Evolutionary conservation across 2,797 vertebrate genomes (phyloP).

Genomic region (Bradypus variegatus): DNA sequence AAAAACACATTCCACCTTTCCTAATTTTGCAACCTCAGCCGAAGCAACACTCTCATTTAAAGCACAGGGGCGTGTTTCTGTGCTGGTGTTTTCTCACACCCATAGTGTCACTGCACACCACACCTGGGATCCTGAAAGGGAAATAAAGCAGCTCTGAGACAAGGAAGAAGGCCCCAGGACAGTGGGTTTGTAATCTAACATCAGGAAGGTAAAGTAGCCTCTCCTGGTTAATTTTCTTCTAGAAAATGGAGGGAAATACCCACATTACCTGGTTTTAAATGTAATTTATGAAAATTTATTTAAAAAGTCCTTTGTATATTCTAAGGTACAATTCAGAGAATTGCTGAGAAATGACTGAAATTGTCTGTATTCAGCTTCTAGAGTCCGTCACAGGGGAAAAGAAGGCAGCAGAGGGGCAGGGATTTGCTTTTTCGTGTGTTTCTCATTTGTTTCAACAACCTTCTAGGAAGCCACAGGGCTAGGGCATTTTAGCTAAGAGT

Average conservation of each 20-base stretch:
- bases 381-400: not conserved
- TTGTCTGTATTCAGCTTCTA: not conserved
- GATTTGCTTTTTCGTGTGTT: not conserved
- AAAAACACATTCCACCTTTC: not conserved
- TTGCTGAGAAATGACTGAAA: not conserved
- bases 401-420: not conserved
- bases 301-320: not conserved
- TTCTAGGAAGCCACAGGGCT: not conserved
- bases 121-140: not conserved
- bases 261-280: not conserved
- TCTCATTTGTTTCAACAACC: not conserved
- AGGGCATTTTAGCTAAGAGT: not conserved
- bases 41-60: not conserved
- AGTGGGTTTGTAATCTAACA: fast-evolving
- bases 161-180: not conserved
- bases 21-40: not conserved
- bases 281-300: not conserved
- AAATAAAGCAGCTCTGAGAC: not conserved
- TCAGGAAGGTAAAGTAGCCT: not conserved
- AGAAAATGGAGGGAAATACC: not conserved
- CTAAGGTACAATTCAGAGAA: not conserved
- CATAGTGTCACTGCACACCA: not conserved
- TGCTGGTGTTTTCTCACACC: not conserved
- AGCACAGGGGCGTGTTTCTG: not conserved
- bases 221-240: not conserved